phyloP scores from a whole-genome alignment of 1,140 invertebrate species.

The Dysdera silvatica region DNA sequence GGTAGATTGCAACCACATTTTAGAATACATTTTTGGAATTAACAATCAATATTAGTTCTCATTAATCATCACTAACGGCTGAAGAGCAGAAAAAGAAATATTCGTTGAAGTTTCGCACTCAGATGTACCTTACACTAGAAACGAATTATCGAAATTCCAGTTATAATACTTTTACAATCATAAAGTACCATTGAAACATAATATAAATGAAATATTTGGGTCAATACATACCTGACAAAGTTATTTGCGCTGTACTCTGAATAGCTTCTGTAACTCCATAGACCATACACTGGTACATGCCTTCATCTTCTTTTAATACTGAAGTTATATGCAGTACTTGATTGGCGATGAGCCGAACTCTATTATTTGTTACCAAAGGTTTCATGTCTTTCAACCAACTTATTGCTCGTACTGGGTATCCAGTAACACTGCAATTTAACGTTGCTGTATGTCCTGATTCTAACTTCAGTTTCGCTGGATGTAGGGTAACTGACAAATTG shows the following conservation, averaged over 20 bases:
- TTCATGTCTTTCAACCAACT: slow-evolving; percentile 42
- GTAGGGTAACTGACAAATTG: slow-evolving; percentile 38
- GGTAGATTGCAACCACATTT: no score
- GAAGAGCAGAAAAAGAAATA: no score
- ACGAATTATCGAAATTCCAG: no score
- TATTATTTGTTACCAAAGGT: slow-evolving; percentile 17
- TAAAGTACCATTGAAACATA: no score
- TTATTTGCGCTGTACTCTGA: slow-evolving; percentile 42
- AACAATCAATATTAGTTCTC: no score
- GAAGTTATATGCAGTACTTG: slow-evolving; percentile 36
- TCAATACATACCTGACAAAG: slow-evolving; percentile 44
- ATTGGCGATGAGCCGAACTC: slow-evolving; percentile 20
- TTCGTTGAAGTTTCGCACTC: no score
- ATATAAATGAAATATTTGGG: no score
- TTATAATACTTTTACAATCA: no score
- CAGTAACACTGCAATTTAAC: slow-evolving; percentile 35
- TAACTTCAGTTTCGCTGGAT: slow-evolving; percentile 40
- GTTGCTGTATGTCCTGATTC: slow-evolving; percentile 34
- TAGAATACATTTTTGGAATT: no score
- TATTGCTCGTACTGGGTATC: slow-evolving; percentile 41
- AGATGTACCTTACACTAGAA: no score
- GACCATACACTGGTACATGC: slow-evolving; percentile 48
- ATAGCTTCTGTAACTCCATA: slow-evolving; percentile 38
- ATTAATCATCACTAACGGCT: no score
- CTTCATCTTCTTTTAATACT: slow-evolving; percentile 42